Percentiles rank a stretch among this genome's conserved stretches.
These are phyloP conservation scores for Colletes gigas DNA, from an alignment of 1,140 invertebrate species.

Conservation along the genomic window DNA sequence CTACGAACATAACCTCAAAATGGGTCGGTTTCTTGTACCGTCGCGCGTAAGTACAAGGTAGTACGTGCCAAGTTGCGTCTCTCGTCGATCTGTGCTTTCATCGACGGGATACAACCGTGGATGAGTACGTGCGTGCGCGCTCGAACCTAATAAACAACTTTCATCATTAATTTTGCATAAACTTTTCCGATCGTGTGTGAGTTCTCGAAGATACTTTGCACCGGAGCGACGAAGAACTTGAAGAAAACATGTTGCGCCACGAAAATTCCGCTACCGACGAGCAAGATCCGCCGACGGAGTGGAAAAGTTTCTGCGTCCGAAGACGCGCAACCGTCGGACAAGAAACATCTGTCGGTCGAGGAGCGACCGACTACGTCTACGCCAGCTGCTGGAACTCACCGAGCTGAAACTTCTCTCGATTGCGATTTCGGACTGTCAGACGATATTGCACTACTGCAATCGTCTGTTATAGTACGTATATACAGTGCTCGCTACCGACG, in stretches of 20 bases:
- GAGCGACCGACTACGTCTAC: slow-evolving; percentile 2
- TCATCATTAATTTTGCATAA: neutral
- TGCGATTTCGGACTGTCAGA: slow-evolving; percentile 34
- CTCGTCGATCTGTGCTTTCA: neutral
- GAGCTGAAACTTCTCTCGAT: slow-evolving; percentile 18
- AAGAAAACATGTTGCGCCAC: neutral
- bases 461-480: neutral
- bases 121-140: slow-evolving; percentile 4
- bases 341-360: slow-evolving; percentile 38
- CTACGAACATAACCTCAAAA: slow-evolving; percentile 55
- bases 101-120: neutral
- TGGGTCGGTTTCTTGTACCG: neutral
- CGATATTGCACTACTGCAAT: slow-evolving; percentile 14
- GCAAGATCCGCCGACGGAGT: neutral
- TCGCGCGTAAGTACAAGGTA: slow-evolving; percentile 9
- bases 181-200: slow-evolving; percentile 5
- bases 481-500: neutral
- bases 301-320: slow-evolving; percentile 32
- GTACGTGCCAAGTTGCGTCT: neutral
- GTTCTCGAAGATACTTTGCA: neutral
- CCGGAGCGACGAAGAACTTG: neutral
- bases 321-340: neutral
- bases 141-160: slow-evolving; percentile 27
- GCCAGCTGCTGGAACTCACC: neutral
- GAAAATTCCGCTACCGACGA: neutral